Evolutionary conservation across 1,140 invertebrate species (phyloP).

Genomic region (Trachymyrmex cornetzi): DNA sequence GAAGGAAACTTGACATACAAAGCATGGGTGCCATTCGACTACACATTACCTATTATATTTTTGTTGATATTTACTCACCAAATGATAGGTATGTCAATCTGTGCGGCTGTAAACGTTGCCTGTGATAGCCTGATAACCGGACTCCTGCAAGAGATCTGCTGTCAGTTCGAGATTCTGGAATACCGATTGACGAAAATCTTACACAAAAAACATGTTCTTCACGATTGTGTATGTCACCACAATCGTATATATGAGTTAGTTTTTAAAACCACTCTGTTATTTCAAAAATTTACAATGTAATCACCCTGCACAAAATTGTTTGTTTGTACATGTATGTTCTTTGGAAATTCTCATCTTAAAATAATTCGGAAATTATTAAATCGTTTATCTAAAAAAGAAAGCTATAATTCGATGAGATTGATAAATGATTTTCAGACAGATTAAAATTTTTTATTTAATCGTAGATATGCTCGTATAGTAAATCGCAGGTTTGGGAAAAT

Average conservation of each 20-base stretch:
- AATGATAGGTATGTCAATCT: slow-evolving; percentile 24
- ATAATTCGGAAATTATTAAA: not conserved
- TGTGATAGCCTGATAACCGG: slow-evolving; percentile 61
- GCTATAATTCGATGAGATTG: not conserved
- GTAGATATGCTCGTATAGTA: slow-evolving; percentile 43
- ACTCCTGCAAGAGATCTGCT: slow-evolving; percentile 62
- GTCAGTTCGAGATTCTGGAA: slow-evolving; percentile 64
- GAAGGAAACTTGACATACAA: slow-evolving; percentile 22
- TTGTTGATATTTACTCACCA: slow-evolving; percentile 52
- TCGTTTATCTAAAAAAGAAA: not conserved
- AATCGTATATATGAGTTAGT: slow-evolving; percentile 40
- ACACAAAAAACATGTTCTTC: not conserved
- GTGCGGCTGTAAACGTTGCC: slow-evolving; percentile 42
- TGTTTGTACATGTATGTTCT: not conserved
- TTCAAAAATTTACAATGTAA: not conserved
- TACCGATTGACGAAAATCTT: slow-evolving; percentile 45
- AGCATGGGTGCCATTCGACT: slow-evolving; percentile 64
- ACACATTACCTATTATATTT: slow-evolving; percentile 2
- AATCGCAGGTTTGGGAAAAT: slow-evolving; percentile 58
- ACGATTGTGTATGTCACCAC: slow-evolving; percentile 10
- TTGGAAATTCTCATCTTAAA: not conserved
- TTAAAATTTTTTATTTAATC: slow-evolving; percentile 26
- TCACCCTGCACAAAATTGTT: not conserved
- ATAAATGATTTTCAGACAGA: not conserved
- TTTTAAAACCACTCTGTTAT: not conserved